Conservation (phyloP, 2,113 vertebrate species). For the Ovis canadensis region DNA sequence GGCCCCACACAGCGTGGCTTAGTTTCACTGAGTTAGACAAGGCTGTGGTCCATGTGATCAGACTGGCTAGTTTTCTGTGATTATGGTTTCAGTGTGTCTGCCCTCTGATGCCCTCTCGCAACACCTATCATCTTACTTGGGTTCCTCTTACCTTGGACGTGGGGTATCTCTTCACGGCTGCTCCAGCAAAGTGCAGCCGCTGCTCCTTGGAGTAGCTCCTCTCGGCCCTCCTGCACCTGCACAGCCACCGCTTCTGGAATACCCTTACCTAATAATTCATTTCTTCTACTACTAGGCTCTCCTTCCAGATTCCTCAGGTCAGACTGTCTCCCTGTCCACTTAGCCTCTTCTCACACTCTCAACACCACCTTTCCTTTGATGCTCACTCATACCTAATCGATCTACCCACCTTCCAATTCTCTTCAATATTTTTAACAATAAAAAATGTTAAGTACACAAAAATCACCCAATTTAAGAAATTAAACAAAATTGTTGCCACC, state of each 20-base stretch:
- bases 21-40: no score
- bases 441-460: not conserved
- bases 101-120: no score
- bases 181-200: no score
- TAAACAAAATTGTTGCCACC: not conserved
- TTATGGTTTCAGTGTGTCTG: no score
- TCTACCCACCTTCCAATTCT: not conserved
- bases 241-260: accelerated
- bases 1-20: no score
- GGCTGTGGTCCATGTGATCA: no score
- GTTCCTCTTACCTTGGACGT: no score
- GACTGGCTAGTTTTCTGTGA: no score
- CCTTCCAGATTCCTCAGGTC: not conserved
- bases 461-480: not conserved
- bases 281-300: not conserved
- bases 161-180: no score
- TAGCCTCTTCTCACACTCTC: not conserved
- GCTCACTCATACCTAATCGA: not conserved
- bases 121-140: no score
- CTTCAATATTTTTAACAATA: not conserved
- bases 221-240: no score
- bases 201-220: no score
- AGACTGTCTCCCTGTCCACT: not conserved
- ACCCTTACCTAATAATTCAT: not conserved
- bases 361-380: not conserved